Base-by-base conservation (phyloP, 2,888 invertebrate species). In the Melinaea menophilus region DNA sequence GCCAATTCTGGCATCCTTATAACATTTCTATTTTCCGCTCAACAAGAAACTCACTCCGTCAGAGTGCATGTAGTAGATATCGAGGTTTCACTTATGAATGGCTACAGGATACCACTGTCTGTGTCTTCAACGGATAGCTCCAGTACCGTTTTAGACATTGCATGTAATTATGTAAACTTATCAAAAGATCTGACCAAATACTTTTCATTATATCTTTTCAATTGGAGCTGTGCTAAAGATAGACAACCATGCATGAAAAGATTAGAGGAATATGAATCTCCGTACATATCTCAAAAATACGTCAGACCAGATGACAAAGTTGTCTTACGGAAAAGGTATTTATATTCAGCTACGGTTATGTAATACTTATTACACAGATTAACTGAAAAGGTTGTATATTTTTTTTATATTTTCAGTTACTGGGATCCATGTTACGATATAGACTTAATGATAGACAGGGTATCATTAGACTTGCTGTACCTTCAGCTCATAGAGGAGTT, bases 181-280 rank as follows among this genome's bases (percentile, higher is more conserved):
- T 93, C 95, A 61, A 93, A 94, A 74, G 94, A 96, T 77, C 93
- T 95, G 84, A 92, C 94, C 62, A 95, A 95, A 78, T 98, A 96
- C 86, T 99, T 99, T 91, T 95, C 97, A 57, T 90, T 99, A 62
- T 99, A 95, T 88, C 92, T 99, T 68, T 94, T 97, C 74, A 94
- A 94, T 72, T 95, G 95, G 86, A 94, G 94, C 66, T 93, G 94
- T 79, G 94, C 94, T 48, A 94, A 93, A 75, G 92, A 94, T 76
- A 93, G 93, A 55, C 90, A 93, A 77, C 91, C 93, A 90, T 94
- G 98, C 75, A 90, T 98, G 68, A 93, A 98, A 72, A 97, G 96
- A 82, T 90, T 99, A 70, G 97, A 98, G 89, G 96, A 99, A 84
- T 99, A 98, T 92, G 99, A 99, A 92, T 97, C 98, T 71, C 99